A percentile compares a stretch with the other conserved stretches of the same genome.
Conservation (phyloP, 2,113 vertebrate genomes). For the rat (Rattus norvegicus) region GRCr8 NC_086031.1:87147001-87147500, state of each 20-base stretch:
- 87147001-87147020: not conserved
- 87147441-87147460: not conserved
- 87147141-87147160: slow-evolving; percentile 49
- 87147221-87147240: not conserved
- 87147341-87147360: not conserved
- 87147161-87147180: not conserved
- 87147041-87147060: not conserved
- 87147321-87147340: not conserved
- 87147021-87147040: not conserved
- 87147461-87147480: not conserved
- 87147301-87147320: not conserved
- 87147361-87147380: not conserved
- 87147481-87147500: not conserved
- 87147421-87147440: not conserved
- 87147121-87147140: slow-evolving; percentile 30
- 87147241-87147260: slow-evolving; percentile 9
- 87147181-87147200: slow-evolving; percentile 44
- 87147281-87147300: not conserved
- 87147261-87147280: not conserved
- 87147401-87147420: not conserved
- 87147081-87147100: slow-evolving; percentile 8
- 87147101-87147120: not conserved
- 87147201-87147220: not conserved
- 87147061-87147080: slow-evolving; percentile 30
- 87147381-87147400: not conserved